Percentiles rank a stretch among this genome's conserved stretches.
Evolutionary conservation across 2,888 invertebrate species (phyloP).

Genomic region (Drosophila phalerata): DNA sequence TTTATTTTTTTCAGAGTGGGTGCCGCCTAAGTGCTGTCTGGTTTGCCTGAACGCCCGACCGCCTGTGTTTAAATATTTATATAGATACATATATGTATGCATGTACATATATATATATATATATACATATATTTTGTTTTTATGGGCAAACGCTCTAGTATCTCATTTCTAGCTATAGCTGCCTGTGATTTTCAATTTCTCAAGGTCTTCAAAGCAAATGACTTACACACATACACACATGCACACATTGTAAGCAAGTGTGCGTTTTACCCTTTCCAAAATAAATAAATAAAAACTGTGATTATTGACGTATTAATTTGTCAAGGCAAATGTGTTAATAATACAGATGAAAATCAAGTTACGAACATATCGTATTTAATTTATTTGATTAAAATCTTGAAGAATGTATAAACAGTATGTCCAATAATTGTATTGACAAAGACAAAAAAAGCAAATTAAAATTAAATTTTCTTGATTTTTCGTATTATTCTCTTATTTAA

Average conservation of each 20-base stretch:
- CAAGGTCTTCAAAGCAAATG: conserved; percentile 66
- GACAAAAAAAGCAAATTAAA: too few species aligned
- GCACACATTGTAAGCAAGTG: conserved; percentile 29
- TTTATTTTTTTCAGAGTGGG: conserved; percentile 61
- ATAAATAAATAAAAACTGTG: conserved; percentile 14
- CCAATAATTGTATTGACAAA: not conserved
- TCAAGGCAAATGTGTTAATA: conserved; percentile 47
- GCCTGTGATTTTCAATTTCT: conserved; percentile 72
- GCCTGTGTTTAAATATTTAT: conserved; percentile 66
- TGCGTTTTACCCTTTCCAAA: conserved; percentile 55
- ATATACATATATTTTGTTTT: conserved; percentile 64
- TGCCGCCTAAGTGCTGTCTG: conserved; percentile 75
- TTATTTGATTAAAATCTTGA: conserved; percentile 9
- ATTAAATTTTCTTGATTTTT: too few species aligned
- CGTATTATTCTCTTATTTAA: too few species aligned
- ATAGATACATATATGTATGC: conserved; percentile 44
- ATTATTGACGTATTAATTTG: conserved; percentile 36
- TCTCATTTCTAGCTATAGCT: conserved; percentile 71
- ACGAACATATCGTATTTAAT: conserved; percentile 20
- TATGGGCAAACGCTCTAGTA: conserved; percentile 77
- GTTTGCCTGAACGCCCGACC: conserved; percentile 38
- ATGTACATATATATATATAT: conserved; percentile 32
- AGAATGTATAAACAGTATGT: not conserved
- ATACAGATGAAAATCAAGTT: conserved; percentile 26
- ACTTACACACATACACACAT: conserved; percentile 51